Base-by-base conservation (phyloP, 2,888 invertebrate genomes). In the Macrosiphum euphorbiae region DNA sequence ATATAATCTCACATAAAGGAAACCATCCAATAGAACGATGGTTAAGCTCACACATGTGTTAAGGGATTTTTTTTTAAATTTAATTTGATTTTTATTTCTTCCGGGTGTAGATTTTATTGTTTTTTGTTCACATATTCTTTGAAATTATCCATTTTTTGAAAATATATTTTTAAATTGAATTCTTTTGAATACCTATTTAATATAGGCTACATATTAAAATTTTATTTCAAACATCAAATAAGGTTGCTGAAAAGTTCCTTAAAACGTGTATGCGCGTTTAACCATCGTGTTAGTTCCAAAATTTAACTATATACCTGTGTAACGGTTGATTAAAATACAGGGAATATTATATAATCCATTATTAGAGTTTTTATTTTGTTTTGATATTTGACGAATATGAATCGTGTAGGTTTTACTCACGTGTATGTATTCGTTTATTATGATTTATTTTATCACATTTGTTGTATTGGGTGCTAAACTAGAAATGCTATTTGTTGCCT, bases 251-350 rank as follows among this genome's bases (percentile, higher is more conserved):
- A 67, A 67, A 67, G 35, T 67, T 13, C 5, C 16, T 67, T 67
- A 67, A n/a, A n/a, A 67, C 5, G n/a, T 3, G n/a, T 67, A 1
- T 67, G n/a, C 13, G n/a, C 67, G 44, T 7, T n/a, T 67, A 67
- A 67, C n/a, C 16, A n/a, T 13, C n/a, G 67, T 35, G 35, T 16
- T 67, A n/a, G 5, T n/a, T 67, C 16, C 35, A 16, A n/a, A n/a
- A 4, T 67, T 16, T n/a, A 67, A 67, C 1, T n/a, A 67, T n/a
- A 67, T n/a, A n/a, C 67, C n/a, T n/a, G n/a, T 67, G 67, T n/a
- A 87, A 92, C 35, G 61, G 67, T 87, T 67, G 87, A 87, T 92
- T 87, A 50, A 87, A 92, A 87, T 61, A 87, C 26, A 67, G 3
- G 50, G 35, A 50, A 50, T 92, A 87, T 61, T 67, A 87, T 3